Conservation (phyloP, 2,797 vertebrate genomes). For the Podargus strigoides region DNA sequence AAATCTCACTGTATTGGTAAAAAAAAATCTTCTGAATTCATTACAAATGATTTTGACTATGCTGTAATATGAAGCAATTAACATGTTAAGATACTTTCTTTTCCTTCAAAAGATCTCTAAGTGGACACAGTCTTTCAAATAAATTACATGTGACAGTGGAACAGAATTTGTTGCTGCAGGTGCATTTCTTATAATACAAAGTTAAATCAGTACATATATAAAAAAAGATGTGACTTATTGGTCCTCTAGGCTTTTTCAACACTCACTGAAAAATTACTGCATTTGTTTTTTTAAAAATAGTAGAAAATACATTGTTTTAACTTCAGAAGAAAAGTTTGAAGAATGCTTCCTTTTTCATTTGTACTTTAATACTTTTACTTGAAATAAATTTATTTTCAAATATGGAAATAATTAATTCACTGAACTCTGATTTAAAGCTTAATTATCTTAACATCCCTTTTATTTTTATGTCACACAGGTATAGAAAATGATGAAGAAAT, state of each 20-base stretch:
- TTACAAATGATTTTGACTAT: background rate
- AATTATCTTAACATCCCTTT: conserved; percentile 23
- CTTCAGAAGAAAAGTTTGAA: background rate
- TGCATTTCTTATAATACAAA: background rate
- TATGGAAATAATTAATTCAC: background rate
- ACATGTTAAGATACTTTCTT: background rate
- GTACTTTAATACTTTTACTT: background rate
- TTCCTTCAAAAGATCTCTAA: background rate
- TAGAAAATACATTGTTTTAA: background rate
- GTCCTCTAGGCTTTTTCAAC: background rate
- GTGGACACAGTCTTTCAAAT: background rate
- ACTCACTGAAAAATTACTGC: background rate
- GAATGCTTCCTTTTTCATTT: background rate
- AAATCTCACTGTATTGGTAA: background rate
- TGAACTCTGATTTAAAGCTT: background rate
- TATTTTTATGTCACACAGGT: conserved; percentile 73
- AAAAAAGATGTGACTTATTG: background rate
- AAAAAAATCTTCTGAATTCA: background rate
- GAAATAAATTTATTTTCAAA: conserved; percentile 20
- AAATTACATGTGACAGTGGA: background rate
- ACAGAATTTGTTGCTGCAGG: background rate
- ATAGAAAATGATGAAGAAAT: conserved; percentile 97
- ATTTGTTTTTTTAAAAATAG: background rate
- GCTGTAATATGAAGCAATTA: background rate
- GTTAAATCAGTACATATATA: background rate